Evolutionary conservation across 2,888 invertebrate genomes (phyloP).

Genomic region (Lymantria monacha): DNA sequence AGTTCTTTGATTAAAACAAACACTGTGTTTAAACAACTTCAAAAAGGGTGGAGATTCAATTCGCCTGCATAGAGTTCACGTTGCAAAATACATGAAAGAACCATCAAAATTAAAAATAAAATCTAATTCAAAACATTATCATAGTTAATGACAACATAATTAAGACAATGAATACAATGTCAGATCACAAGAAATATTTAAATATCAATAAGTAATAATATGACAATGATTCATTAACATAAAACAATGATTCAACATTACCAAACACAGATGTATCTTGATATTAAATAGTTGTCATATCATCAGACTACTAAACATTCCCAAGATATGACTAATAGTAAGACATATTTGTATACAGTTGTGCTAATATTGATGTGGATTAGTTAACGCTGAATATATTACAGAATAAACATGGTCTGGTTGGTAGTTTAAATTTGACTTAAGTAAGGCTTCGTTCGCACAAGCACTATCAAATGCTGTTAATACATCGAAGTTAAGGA

Average conservation of each 20-base stretch:
- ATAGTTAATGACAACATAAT: conserved; percentile 40
- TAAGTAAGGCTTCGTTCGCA: too few relatives aligned
- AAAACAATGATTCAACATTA: conserved; percentile 51
- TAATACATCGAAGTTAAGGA: too few relatives aligned
- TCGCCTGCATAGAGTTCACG: too few relatives aligned
- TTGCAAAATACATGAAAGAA: too few relatives aligned
- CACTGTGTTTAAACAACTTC: too few relatives aligned
- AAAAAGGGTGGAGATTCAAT: too few relatives aligned
- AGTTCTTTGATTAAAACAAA: too few relatives aligned
- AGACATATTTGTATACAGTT: conserved; percentile 12
- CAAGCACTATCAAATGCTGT: too few relatives aligned
- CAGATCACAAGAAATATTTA: conserved; percentile 24
- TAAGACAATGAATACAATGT: conserved; percentile 32
- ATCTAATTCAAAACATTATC: conserved; percentile 28
- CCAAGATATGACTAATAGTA: conserved; percentile 40
- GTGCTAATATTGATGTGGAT: background rate
- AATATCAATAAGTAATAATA: conserved; percentile 31
- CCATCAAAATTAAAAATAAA: too few relatives aligned
- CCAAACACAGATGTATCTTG: conserved; percentile 59
- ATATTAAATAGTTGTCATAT: conserved; percentile 25
- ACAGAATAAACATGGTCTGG: too few relatives aligned
- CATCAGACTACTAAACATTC: conserved; percentile 37
- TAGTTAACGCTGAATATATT: too few relatives aligned
- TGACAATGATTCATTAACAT: conserved; percentile 51
- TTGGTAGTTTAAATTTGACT: too few relatives aligned